phyloP scores from a whole-genome alignment of 2,797 vertebrate genomes.

The Liasis olivaceus region DNA sequence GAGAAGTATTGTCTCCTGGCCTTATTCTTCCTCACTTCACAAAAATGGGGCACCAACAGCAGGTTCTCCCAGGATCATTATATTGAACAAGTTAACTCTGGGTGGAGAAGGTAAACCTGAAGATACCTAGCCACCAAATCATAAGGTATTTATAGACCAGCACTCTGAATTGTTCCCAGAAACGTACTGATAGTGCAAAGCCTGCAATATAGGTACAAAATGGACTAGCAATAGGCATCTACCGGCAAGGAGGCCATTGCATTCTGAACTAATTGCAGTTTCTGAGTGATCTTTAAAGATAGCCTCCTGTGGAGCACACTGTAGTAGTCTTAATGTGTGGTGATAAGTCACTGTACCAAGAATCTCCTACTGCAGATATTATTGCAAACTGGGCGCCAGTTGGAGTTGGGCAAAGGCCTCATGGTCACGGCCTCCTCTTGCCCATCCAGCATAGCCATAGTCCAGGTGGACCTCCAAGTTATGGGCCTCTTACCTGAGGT shows the following conservation, averaged over 20 bases:
- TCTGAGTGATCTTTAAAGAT: not conserved
- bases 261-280: not conserved
- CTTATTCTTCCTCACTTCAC: not conserved
- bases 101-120: not conserved
- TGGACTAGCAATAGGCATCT: not conserved
- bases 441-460: not conserved
- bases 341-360: not conserved
- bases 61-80: not conserved
- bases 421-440: not conserved
- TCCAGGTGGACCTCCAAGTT: not conserved
- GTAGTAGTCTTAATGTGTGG: not conserved
- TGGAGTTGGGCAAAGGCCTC: not conserved
- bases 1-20: not conserved
- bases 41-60: not conserved
- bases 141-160: not conserved
- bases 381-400: not conserved
- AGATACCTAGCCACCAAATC: not conserved
- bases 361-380: not conserved
- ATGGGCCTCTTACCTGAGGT: not conserved
- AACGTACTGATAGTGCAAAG: not conserved
- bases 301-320: not conserved
- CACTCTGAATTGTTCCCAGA: not conserved
- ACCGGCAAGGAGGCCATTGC: not conserved
- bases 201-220: not conserved
- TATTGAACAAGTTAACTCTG: not conserved